These are phyloP conservation scores for Neoaliturus tenellus DNA, from an alignment of 2,888 invertebrate species.

Conservation along the genomic window DNA sequence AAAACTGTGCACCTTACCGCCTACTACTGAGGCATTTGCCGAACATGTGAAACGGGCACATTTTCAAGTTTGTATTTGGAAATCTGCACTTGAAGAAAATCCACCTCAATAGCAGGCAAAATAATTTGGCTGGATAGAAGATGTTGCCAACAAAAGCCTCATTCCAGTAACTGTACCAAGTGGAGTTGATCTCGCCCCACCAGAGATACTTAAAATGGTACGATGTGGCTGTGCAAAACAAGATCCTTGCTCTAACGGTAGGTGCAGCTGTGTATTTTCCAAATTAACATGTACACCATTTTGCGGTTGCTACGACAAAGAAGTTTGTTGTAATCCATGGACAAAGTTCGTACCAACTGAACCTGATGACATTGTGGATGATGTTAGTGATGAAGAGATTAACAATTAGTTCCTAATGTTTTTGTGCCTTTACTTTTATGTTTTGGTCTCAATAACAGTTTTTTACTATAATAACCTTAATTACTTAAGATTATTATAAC, in stretches of 20 bases:
- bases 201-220: constrained; percentile 14
- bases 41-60: background rate
- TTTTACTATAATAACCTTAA: background rate
- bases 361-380: constrained; percentile 21
- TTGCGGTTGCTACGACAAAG: background rate
- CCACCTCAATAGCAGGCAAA: constrained; percentile 16
- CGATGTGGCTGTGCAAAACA: constrained; percentile 7
- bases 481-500: background rate
- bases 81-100: constrained; percentile 25
- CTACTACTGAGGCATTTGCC: constrained; percentile 10
- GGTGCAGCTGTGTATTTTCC: constrained; percentile 34
- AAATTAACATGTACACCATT: constrained; percentile 34
- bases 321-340: constrained; percentile 5
- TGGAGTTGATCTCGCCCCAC: constrained; percentile 13
- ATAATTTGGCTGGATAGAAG: constrained; percentile 33
- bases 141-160: constrained; percentile 13
- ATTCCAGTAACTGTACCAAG: constrained; percentile 33
- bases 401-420: background rate
- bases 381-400: constrained; percentile 10
- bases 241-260: constrained; percentile 22
- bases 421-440: background rate
- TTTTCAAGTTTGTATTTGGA: background rate
- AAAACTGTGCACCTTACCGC: background rate
- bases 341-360: constrained; percentile 20
- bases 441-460: background rate